Percentiles rank a stretch among this genome's conserved stretches.
phyloP scores from a whole-genome alignment of 1,140 invertebrate genomes.

The Delia radicum region DNA sequence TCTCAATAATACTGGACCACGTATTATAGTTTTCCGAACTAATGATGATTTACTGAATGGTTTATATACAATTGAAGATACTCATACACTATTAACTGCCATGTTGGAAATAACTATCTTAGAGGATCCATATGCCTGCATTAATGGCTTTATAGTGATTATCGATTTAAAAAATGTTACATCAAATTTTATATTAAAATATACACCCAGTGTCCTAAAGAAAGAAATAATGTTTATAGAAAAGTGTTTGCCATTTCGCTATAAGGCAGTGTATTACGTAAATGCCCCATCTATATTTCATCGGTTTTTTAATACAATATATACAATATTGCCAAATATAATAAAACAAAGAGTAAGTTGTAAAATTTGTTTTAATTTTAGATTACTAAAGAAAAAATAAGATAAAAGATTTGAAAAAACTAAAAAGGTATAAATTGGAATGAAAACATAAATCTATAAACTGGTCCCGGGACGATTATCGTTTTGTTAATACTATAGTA shows the following conservation, averaged over 20 bases:
- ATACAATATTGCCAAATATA: slow-evolving; percentile 59
- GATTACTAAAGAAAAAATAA: not conserved
- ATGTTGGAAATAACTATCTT: slow-evolving; percentile 46
- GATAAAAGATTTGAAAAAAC: no score
- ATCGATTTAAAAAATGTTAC: slow-evolving; percentile 56
- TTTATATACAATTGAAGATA: slow-evolving; percentile 38
- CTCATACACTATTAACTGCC: slow-evolving; percentile 33
- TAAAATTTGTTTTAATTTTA: not conserved
- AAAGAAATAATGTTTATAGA: slow-evolving; percentile 57
- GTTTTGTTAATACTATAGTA: no score
- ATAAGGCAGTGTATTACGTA: slow-evolving; percentile 58
- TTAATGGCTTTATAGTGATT: slow-evolving; percentile 57
- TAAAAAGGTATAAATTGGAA: no score
- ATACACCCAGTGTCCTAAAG: slow-evolving; percentile 56
- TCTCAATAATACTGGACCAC: slow-evolving; percentile 37
- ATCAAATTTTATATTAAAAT: slow-evolving; percentile 57
- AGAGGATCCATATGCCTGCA: slow-evolving; percentile 56
- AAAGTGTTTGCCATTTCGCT: slow-evolving; percentile 59
- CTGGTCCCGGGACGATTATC: no score
- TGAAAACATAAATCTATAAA: no score
- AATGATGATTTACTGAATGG: slow-evolving; percentile 35
- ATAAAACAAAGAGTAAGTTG: slow-evolving; percentile 55
- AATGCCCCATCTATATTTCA: slow-evolving; percentile 59
- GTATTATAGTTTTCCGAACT: slow-evolving; percentile 37
- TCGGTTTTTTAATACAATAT: slow-evolving; percentile 57